Conservation (phyloP, 2,888 invertebrate species). For the Drosophila ezoana region DNA sequence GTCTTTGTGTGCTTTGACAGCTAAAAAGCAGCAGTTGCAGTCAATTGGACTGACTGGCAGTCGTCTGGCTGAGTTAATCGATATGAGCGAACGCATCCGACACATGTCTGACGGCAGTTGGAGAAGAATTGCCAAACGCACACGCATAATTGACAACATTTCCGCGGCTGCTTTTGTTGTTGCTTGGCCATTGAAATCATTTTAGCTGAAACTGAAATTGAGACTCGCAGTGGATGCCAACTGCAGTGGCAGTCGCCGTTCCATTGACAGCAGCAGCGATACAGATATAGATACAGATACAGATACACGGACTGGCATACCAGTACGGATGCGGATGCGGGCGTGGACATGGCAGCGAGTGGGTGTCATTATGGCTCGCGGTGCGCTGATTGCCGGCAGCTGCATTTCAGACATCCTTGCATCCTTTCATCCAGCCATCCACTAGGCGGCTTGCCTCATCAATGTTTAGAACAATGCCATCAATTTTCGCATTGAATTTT, state of each 20-base stretch:
- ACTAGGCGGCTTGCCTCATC: slow-evolving; percentile 45
- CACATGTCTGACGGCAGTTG: slow-evolving; percentile 29
- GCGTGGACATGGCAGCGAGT: slow-evolving; percentile 24
- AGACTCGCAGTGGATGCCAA: slow-evolving; percentile 37
- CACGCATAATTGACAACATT: slow-evolving; percentile 73
- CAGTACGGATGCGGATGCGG: slow-evolving; percentile 9
- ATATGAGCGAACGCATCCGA: slow-evolving; percentile 42
- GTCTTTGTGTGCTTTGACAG: slow-evolving; percentile 32
- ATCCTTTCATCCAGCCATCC: slow-evolving; percentile 21
- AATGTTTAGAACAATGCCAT: slow-evolving; percentile 65
- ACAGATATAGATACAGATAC: slow-evolving; percentile 11
- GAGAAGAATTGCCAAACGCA: slow-evolving; percentile 47
- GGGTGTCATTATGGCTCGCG: slow-evolving; percentile 46
- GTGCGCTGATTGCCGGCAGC: slow-evolving; percentile 42
- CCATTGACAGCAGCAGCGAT: slow-evolving; percentile 35
- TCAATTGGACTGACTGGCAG: slow-evolving; percentile 37
- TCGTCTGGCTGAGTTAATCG: slow-evolving; percentile 32
- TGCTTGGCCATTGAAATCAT: slow-evolving; percentile 61
- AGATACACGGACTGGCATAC: slow-evolving; percentile 8
- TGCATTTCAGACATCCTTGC: slow-evolving; percentile 20
- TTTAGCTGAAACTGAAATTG: slow-evolving; percentile 59
- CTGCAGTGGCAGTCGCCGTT: slow-evolving; percentile 18
- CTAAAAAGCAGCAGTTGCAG: slow-evolving; percentile 40
- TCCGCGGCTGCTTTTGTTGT: slow-evolving; percentile 64
- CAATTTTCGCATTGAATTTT: slow-evolving; percentile 72